These are phyloP conservation scores for Ceramica pisi DNA, from an alignment of 2,888 invertebrate genomes.

Conservation along the genomic window DNA sequence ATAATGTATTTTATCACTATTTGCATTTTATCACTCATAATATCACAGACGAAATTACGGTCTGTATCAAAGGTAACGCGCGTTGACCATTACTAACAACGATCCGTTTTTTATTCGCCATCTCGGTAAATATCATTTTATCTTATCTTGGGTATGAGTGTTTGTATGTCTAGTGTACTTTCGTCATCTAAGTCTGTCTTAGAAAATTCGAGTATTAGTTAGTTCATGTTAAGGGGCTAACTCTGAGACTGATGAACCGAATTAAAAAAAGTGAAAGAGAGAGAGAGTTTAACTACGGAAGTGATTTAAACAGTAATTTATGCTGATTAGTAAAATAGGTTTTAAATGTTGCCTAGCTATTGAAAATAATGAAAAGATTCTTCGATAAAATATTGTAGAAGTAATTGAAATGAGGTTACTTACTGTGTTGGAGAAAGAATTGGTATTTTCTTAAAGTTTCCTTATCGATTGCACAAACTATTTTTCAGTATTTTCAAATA, in stretches of 20 bases:
- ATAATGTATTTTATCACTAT: conserved; percentile 54
- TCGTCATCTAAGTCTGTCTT: conserved; percentile 29
- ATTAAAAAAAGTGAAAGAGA: background rate
- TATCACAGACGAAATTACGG: conserved; percentile 31
- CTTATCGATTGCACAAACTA: no score
- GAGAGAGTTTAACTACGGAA: background rate
- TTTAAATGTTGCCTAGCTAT: background rate
- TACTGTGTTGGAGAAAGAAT: background rate
- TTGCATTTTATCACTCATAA: conserved; percentile 43
- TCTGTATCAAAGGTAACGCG: conserved; percentile 44
- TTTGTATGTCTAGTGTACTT: conserved; percentile 37
- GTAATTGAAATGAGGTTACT: background rate
- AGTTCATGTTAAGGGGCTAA: conserved; percentile 4
- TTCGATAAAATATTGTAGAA: no score
- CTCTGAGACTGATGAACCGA: background rate
- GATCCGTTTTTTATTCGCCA: conserved; percentile 70
- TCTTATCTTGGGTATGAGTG: conserved; percentile 71
- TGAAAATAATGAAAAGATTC: background rate
- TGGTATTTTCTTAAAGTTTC: fast-evolving
- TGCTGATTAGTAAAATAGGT: background rate
- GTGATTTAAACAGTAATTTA: no score
- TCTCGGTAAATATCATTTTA: conserved; percentile 69
- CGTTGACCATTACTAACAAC: conserved; percentile 69
- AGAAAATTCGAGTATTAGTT: conserved; percentile 14
- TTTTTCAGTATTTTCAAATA: background rate